Evolutionary conservation across 2,888 invertebrate species (phyloP), one percentile per base, ranked within the genome.

Genomic region (Sphecodes monilicornis): DNA sequence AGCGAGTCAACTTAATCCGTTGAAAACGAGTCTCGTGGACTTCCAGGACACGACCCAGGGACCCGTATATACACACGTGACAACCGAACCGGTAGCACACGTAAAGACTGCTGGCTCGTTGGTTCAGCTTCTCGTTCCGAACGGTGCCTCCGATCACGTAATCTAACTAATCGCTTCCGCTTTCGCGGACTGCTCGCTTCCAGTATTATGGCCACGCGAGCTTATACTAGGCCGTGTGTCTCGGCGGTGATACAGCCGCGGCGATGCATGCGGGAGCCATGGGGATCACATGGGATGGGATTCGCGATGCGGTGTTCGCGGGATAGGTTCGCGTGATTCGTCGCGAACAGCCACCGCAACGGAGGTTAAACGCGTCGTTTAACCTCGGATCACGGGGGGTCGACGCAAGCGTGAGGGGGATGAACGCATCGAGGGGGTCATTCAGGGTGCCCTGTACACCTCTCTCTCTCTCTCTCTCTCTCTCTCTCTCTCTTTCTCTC

Each of bases 131-230:
- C 73, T 76, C 74, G 87, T 75, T 74, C 82, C 85, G 90, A 91
- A 91, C 91, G 92, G 93, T 89, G 91, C 91, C 90, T 90, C 88
- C 91, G 91, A 93, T 93, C 93, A 92, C 92, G 92, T 92, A 93
- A 93, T 93, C 93, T 90, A 91, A 90, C 93, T 93, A 92, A 93
- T 93, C 93, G 93, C 91, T 93, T 93, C 93, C 94, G 93, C 93
- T 94, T 92, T 91, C 88, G 84, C 78, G 80, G 90, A 89, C 90
- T 89, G 89, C 64, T 32, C 64, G 91, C 91, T 93, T 93, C 91
- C 91, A 93, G 91, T 91, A 93, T 92, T 91, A 91, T 91, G 89
- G 87, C 91, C 90, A 90, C 91, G 91, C 90, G 89, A 91, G 85
- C 85, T 90, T 90, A 90, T 90, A 85, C 89, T 80, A 86, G 88